Base-by-base conservation (phyloP, 2,888 invertebrate species). In the Andricus curvator region DNA sequence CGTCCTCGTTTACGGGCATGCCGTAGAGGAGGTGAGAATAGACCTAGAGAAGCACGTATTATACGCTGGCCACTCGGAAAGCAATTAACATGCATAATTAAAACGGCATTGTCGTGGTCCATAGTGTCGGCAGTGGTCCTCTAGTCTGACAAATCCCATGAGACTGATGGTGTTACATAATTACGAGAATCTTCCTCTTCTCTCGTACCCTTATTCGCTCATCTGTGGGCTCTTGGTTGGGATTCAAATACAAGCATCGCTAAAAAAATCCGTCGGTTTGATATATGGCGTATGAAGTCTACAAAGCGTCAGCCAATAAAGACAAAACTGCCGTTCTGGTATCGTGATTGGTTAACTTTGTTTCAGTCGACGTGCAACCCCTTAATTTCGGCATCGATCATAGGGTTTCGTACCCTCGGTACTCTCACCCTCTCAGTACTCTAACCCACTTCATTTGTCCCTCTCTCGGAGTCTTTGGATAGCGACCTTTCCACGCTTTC, bases 51-150 rank as follows among this genome's bases (percentile, higher is more conserved):
- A 85, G 86, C 88, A 83, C 79, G 78, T 83, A 80, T 56, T 80
- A 81, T 78, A 84, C 87, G 84, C 83, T 83, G 87, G 89, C 87
- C 88, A 87, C 87, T 87, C 87, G 85, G 86, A 87, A 87, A 88
- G 89, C 88, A 90, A 91, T 91, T 91, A 91, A 89, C 90, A 89
- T 89, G 88, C 87, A 90, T 91, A 91, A 91, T 91, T 90, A 89
- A 91, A 89, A 90, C 87, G 89, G 88, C 90, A 90, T 90, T 90
- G 90, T 89, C 88, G 88, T 88, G 84, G 89, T 86, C 85, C 84
- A 84, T 85, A 85, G 80, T 78, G 82, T 85, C 86, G 85, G 84
- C 84, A 87, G 88, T 86, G 88, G 84, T 86, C 86, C 87, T 84
- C 86, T 84, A 86, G 86, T 87, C 88, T 87, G 86, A 86, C 86